Base-by-base conservation (phyloP, 1,140 invertebrate genomes). In the Spodoptera litura region DNA sequence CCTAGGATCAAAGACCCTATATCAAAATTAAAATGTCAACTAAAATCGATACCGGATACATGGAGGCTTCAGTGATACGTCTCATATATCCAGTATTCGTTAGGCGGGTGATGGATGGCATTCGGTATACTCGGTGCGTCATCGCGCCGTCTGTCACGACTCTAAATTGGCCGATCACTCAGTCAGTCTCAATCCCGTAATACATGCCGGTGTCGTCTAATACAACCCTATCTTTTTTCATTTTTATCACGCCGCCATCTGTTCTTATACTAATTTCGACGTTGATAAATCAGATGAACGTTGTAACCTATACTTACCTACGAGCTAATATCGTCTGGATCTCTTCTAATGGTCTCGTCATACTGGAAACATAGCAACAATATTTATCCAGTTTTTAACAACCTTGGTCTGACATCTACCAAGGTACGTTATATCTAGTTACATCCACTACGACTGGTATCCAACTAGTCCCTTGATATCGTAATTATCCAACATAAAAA, bases 51-150 rank as follows among this genome's bases (percentile, higher is more conserved):
- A 51, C 78, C 61, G 74, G 72, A 81, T 87, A 90, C 83, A 88
- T 44, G 56, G 56, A 49, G 81, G 75, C 78, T 84, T 81, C 84
- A 51, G 78, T 80, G 80, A 80, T 72, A 55, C 79, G 82, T 85
- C 81, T 90, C 86, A 81, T 87, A 87, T 89, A 85, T 81, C 85
- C 78, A 78, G 82, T 80, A 82, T 85, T 89, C 85, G 87, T 89
- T 89, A 89, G 44, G 44, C 27, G 52, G 20, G 80, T 90, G 89
- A 90, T 87, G 80, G 85, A 90, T 90, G 81, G 79, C 70, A 70
- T 58, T 82, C 68, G 61, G 68, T n/a, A 75, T 52, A 80, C 73
- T 68, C 70, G 72, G 72, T 66, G 82, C 79, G 80, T 83, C 82
- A 86, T 82, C 74, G 53, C 56, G 59, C 61, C 51, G 68, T 58